These are phyloP conservation scores for Drosophila neutralis DNA, from an alignment of 2,888 invertebrate genomes.

Conservation along the genomic window DNA sequence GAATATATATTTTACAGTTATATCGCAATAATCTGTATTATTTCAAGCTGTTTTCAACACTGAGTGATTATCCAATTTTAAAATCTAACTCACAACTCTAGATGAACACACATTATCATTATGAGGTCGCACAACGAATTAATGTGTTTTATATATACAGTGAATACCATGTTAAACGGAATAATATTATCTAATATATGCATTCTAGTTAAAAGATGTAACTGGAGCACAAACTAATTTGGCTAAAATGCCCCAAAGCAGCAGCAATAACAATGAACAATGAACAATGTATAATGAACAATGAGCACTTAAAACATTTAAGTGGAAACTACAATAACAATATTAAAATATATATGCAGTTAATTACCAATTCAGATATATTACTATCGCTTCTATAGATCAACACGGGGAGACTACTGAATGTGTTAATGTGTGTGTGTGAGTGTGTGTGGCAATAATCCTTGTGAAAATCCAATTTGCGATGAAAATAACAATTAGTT, in stretches of 20 bases:
- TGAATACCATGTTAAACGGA: constrained; percentile 17
- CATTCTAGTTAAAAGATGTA: constrained; percentile 30
- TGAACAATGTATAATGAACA: constrained; percentile 10
- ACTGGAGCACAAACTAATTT: constrained; percentile 26
- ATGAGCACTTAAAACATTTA: constrained; percentile 35
- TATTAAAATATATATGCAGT: constrained; percentile 34
- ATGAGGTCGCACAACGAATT: constrained; percentile 4
- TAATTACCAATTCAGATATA: constrained; percentile 12
- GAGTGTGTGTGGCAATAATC: constrained; percentile 55
- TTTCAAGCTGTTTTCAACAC: neutral
- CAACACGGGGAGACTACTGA: constrained; percentile 20
- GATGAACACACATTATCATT: neutral
- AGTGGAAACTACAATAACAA: constrained; percentile 32
- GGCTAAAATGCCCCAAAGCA: constrained; percentile 21
- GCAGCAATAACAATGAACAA: constrained; percentile 3
- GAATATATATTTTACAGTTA: neutral
- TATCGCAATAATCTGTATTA: neutral
- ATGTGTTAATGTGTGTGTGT: neutral
- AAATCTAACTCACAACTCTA: neutral
- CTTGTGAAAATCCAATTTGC: constrained; percentile 76
- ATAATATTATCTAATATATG: constrained; percentile 39
- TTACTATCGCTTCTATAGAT: constrained; percentile 32
- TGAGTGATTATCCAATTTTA: neutral
- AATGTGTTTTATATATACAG: neutral
- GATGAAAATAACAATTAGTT: constrained; percentile 77